Evolutionary conservation across 2,888 invertebrate species (phyloP).

Genomic region (Malachius bipustulatus): DNA sequence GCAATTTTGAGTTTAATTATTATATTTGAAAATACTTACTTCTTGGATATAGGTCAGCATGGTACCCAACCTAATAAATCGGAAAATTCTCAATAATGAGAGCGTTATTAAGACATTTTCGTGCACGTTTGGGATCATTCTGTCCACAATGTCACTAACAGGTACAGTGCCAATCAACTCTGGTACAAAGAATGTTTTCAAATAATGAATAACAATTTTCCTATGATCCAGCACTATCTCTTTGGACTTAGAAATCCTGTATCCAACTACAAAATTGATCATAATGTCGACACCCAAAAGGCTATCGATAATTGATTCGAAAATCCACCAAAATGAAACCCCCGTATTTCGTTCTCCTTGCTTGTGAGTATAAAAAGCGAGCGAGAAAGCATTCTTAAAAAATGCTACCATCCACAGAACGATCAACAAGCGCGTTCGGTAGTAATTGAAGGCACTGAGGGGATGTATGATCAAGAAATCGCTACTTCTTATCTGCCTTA

Average conservation of each 20-base stretch:
- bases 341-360: not conserved
- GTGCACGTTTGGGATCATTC: not conserved
- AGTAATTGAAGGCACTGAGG: not conserved
- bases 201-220: not conserved
- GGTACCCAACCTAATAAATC: not conserved
- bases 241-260: not conserved
- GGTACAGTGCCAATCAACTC: constrained; percentile 2
- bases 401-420: not conserved
- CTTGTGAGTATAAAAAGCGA: not conserved
- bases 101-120: not conserved
- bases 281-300: not conserved
- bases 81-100: not conserved
- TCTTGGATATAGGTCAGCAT: not conserved
- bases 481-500: not conserved
- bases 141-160: not conserved
- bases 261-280: not conserved
- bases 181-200: not conserved
- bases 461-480: not conserved
- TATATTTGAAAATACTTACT: too few relatives aligned
- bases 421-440: not conserved
- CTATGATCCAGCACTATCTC: not conserved
- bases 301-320: not conserved
- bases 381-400: not conserved
- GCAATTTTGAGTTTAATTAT: too few relatives aligned
- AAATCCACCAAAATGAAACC: not conserved